Evolutionary conservation across 2,113 vertebrate species (phyloP).

Genomic region (Pachypanchax playfairii): DNA sequence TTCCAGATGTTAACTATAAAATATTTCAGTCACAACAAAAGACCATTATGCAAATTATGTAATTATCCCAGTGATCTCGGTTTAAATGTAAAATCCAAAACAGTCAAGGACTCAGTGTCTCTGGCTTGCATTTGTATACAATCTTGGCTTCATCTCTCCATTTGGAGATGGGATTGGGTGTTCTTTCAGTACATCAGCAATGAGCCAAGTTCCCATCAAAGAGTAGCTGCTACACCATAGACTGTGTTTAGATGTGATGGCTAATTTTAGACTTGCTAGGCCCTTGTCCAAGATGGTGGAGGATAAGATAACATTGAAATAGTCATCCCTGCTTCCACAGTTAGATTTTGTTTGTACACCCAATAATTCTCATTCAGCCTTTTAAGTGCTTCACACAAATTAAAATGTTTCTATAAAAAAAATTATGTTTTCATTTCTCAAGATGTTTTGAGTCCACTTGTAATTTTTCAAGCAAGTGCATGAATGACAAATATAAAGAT

Average conservation of each 20-base stretch:
- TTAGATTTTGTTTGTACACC: conserved; percentile 55
- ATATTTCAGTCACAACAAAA: background rate
- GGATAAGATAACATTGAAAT: conserved; percentile 72
- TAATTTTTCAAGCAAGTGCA: conserved; percentile 5
- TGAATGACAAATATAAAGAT: background rate
- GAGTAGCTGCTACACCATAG: conserved; percentile 59
- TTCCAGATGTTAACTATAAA: background rate
- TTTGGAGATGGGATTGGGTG: conserved; percentile 46
- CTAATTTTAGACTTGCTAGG: conserved; percentile 73
- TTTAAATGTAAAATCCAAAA: conserved; percentile 16
- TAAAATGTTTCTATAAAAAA: conserved; percentile 9
- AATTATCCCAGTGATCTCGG: conserved; percentile 8
- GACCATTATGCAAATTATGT: background rate
- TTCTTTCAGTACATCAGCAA: conserved; percentile 45
- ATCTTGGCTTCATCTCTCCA: conserved; percentile 49
- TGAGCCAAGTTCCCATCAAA: conserved; percentile 76
- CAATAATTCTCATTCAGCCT: conserved; percentile 31
- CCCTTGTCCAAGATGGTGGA: conserved; percentile 64
- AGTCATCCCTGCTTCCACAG: conserved; percentile 36
- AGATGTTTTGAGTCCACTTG: background rate
- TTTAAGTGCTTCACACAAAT: conserved; percentile 21
- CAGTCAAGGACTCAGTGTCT: conserved; percentile 19
- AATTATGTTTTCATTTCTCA: conserved; percentile 12
- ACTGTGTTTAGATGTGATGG: conserved; percentile 64
- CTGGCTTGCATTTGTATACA: conserved; percentile 44